A percentile compares a stretch with the other conserved stretches of the same genome.
Evolutionary conservation across 1,140 invertebrate genomes (phyloP).

Genomic region (honey bee (Apis mellifera)): DNA sequence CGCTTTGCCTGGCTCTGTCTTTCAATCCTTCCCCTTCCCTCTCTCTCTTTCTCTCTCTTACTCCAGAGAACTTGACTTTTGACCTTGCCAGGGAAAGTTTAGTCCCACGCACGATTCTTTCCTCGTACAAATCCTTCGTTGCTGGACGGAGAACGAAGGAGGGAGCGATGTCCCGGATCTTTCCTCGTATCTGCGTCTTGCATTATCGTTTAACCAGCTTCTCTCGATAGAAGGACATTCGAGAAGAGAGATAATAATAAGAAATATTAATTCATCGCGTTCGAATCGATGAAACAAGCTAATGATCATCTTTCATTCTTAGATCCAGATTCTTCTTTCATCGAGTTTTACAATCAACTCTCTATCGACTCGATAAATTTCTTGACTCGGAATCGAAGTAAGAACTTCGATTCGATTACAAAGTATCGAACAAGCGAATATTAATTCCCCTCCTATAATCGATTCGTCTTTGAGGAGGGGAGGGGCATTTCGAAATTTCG

Average conservation of each 20-base stretch:
- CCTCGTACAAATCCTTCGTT: constrained; percentile 19
- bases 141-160: background rate
- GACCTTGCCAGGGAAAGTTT: constrained; percentile 55
- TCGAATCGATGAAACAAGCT: too few relatives aligned
- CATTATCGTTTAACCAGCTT: background rate
- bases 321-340: too few relatives aligned
- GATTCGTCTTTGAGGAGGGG: too few relatives aligned
- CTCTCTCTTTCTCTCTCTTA: background rate
- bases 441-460: too few relatives aligned
- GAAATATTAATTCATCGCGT: too few relatives aligned
- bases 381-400: too few relatives aligned
- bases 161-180: background rate
- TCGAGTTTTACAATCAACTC: too few relatives aligned
- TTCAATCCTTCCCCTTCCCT: constrained; percentile 16
- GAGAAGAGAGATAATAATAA: too few relatives aligned
- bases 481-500: background rate
- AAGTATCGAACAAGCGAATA: background rate
- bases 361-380: too few relatives aligned
- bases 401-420: too few relatives aligned
- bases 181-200: background rate
- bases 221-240: background rate
- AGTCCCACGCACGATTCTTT: constrained; percentile 44
- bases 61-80: constrained; percentile 8
- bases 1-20: constrained; percentile 60
- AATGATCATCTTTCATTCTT: too few relatives aligned